Evolutionary conservation across 1,140 invertebrate genomes (phyloP), one percentile per base, ranked within the genome.

Genomic region (Drosophila orena): DNA sequence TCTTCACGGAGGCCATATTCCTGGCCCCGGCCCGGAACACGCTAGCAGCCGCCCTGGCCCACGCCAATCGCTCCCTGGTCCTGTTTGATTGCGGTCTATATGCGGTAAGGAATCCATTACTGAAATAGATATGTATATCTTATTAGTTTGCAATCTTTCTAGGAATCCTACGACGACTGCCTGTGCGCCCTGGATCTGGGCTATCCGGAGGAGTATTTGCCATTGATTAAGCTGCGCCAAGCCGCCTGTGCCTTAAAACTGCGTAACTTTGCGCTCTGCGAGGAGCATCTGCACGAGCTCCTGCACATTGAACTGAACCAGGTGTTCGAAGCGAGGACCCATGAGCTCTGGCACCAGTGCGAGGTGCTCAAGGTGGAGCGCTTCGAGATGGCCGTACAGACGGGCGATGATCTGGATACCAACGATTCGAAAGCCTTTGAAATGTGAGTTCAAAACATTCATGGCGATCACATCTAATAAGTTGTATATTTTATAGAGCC

Each of bases 221-320:
- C 81, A 55, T 65, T 86, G 61, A 84, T 86, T 62, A 86, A 86
- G 77, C 69, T 86, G 69, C 81, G 81, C 52, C 81, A 86, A 86
- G 81, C 81, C 81, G 74, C 81, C 64, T 86, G 81, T 86, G 81
- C 81, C 81, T 86, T 86, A 86, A 86, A 86, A 80, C 43, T 86
- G 61, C 81, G 81, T 50, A 86, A 86, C 64, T 86, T 86, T 71
- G 58, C 62, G 52, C 70, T 86, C 53, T 86, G 81, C 62, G 81
- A 86, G 64, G 73, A 80, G 64, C 81, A 86, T 68, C 49, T 86
- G 42, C 81, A 86, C 46, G 80, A 86, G 68, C 74, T 86, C 42
- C 65, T 86, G 24, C 81, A 86, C 62, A 83, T 86, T 37, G 80
- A 86, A 80, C 80, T 86, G 49, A 84, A 83, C 44, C 80, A 86